Base-by-base conservation (phyloP, 2,113 vertebrate species). In the Anhinga rufa region DNA sequence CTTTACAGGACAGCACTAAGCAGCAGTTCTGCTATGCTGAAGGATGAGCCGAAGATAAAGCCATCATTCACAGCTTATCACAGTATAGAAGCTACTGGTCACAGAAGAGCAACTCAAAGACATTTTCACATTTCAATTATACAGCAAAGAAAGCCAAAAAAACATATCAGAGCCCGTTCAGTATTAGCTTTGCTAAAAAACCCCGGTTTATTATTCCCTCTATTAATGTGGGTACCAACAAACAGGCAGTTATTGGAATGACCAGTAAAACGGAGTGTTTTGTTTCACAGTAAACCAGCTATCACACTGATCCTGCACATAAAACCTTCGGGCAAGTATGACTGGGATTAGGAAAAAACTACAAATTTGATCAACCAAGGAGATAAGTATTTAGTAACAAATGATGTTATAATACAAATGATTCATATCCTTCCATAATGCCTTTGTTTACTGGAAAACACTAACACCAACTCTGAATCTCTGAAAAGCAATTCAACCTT, bases 241-340 rank as follows among this genome's bases (percentile, higher is more conserved):
- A 6, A 8, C 38, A n/a, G n/a, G n/a, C 9, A 57, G 58, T 26
- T 15, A 12, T 0, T 25, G 38, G 18, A 62, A n/a, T 0, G 0
- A 34, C 2, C 14, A 17, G n/a, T 38, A 12, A 54, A 84, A 14
- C 0, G 0, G 5, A 34, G 21, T 4, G 14, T 6, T 32, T 51
- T 4, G 2, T 38, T 49, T 42, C 49, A 38, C 36, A 61, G 48
- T 28, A 90, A 87, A 46, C 15, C 55, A 83, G 20, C 10, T 44
- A 28, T 9, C 44, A 19, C 38, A 6, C 25, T 17, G 25, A 81
- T 25, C 18, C 51, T 58, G 38, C 9, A 1, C 8, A 5, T 26
- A 60, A 87, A 89, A 65, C 93, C 91, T 77, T 49, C 42, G 75
- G 51, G 82, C 10, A 81, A 89, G 68, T 9, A 55, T 13, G 51